A percentile compares a stretch with the other conserved stretches of the same genome.
These are phyloP conservation scores for Cephus rjabovi DNA, from an alignment of 2,888 invertebrate genomes.

Conservation along the genomic window DNA sequence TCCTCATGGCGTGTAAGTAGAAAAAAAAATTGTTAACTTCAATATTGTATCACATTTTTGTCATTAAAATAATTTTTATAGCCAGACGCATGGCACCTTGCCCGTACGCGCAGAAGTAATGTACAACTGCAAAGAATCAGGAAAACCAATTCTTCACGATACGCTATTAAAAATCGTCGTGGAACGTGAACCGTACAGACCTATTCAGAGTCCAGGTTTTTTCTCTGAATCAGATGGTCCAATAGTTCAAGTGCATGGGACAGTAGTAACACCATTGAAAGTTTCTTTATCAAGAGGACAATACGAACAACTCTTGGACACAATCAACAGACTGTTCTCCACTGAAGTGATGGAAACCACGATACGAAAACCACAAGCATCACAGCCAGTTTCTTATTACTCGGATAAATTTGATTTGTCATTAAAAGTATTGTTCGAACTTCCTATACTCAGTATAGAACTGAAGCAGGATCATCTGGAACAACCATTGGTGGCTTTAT, in stretches of 20 bases:
- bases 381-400: constrained; percentile 33
- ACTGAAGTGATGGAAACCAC: constrained; percentile 57
- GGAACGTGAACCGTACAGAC: constrained; percentile 62
- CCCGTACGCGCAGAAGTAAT: constrained; percentile 75
- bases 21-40: constrained; percentile 61
- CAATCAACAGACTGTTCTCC: constrained; percentile 66
- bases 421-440: constrained; percentile 75
- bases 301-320: constrained; percentile 90
- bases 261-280: constrained; percentile 85
- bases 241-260: constrained; percentile 70
- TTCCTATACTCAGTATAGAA: constrained; percentile 81
- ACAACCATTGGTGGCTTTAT: constrained; percentile 85
- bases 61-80: constrained; percentile 13
- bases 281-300: constrained; percentile 87
- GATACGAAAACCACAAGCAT: constrained; percentile 46
- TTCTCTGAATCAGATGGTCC: constrained; percentile 48
- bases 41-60: constrained; percentile 16
- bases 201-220: constrained; percentile 45
- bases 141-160: constrained; percentile 90
- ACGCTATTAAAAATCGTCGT: constrained; percentile 83
- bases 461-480: constrained; percentile 80
- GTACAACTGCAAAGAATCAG: constrained; percentile 79
- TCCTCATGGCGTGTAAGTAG: constrained; percentile 42
- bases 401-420: constrained; percentile 58
- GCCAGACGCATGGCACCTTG: constrained; percentile 53